A percentile compares a stretch with the other conserved stretches of the same genome.
These are phyloP conservation scores for Oreotrochilus melanogaster DNA, from an alignment of 2,113 vertebrate species.

Conservation along the genomic window DNA sequence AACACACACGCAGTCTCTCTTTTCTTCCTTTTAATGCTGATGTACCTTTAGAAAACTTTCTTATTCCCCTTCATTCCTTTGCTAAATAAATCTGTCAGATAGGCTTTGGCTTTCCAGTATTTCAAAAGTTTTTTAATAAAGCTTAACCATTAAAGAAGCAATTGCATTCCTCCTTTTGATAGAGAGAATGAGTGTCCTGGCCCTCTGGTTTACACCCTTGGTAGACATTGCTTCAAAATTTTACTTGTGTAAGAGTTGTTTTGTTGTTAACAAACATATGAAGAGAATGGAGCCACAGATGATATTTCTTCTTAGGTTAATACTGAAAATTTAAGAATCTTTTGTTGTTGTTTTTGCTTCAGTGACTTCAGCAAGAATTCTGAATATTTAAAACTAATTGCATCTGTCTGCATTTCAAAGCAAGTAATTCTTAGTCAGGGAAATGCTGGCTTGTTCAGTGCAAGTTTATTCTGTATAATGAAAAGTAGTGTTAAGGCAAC, in stretches of 20 bases:
- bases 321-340: background rate
- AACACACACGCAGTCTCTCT: background rate
- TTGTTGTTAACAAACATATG: background rate
- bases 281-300: background rate
- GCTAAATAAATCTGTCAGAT: background rate
- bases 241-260: background rate
- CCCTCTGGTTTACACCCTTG: background rate
- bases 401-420: conserved; percentile 1
- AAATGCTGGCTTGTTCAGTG: background rate
- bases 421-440: background rate
- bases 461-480: background rate
- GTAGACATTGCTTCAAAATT: background rate
- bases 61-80: background rate
- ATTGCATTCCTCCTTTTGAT: background rate
- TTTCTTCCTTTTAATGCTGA: background rate
- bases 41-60: background rate
- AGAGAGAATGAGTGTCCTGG: background rate
- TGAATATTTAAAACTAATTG: background rate
- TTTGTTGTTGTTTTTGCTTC: background rate
- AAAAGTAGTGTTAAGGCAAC: background rate
- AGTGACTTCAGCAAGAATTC: background rate
- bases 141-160: background rate
- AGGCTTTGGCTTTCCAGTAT: background rate
- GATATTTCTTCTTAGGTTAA: background rate
- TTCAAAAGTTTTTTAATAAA: background rate